A percentile compares a stretch with the other conserved stretches of the same genome.
Evolutionary conservation across 2,888 invertebrate genomes (phyloP).

Genomic region (Metallyticus violacea): DNA sequence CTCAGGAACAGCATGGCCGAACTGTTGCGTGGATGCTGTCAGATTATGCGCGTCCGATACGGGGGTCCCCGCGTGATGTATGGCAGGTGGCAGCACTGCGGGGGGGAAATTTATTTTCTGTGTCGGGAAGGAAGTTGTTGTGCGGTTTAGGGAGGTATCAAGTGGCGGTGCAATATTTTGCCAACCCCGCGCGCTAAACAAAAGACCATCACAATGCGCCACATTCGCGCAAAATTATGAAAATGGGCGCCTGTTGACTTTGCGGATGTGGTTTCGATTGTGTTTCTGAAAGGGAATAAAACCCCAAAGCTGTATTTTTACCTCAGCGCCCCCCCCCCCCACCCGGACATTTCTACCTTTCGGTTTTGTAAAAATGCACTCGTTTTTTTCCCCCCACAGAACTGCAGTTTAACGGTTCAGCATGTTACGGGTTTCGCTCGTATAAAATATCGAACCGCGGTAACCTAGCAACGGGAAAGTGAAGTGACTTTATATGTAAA

Average conservation of each 20-base stretch:
- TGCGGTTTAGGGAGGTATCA: background rate
- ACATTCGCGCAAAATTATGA: background rate
- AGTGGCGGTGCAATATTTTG: background rate
- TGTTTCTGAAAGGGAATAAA: too few species aligned
- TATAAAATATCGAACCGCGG: background rate
- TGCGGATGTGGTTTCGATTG: background rate
- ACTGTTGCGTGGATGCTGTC: too few species aligned
- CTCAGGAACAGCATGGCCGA: background rate
- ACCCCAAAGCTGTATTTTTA: too few species aligned
- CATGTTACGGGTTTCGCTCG: background rate
- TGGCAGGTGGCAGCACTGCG: background rate
- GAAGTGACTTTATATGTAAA: too few species aligned
- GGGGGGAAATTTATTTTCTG: background rate
- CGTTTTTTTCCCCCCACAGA: background rate
- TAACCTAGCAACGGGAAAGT: background rate
- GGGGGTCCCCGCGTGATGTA: background rate
- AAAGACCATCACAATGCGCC: too few species aligned
- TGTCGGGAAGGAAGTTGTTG: background rate
- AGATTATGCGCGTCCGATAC: background rate
- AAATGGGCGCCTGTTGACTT: background rate
- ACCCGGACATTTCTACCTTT: too few species aligned
- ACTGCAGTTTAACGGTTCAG: background rate
- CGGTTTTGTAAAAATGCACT: background rate
- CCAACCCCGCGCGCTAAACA: too few species aligned
- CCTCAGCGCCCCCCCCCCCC: too few species aligned